Conservation (phyloP, 2,113 vertebrate species). For the Antechinus flavipes region DNA sequence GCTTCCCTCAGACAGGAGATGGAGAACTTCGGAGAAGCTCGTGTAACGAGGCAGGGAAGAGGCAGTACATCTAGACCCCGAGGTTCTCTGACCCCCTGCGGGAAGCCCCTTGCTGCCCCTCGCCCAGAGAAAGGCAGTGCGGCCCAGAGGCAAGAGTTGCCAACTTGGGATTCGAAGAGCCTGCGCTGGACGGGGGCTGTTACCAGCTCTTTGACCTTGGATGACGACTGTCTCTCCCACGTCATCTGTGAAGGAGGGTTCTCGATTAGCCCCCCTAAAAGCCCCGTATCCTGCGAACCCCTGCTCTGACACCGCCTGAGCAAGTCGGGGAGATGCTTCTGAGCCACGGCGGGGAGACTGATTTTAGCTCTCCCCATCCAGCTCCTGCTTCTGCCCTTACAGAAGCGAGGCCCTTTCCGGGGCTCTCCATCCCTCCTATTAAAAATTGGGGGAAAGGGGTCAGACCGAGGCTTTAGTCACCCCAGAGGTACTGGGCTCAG, state of each 20-base stretch:
- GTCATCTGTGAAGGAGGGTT: slow-evolving; percentile 10
- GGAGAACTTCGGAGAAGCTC: not conserved
- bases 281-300: not conserved
- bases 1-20: not conserved
- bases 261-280: not conserved
- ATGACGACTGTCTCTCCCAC: not conserved
- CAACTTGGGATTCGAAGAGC: not conserved
- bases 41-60: not conserved
- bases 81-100: not conserved
- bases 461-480: not conserved
- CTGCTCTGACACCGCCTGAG: not conserved
- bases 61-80: not conserved
- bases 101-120: not conserved
- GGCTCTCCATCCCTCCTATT: not conserved
- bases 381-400: not conserved
- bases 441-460: not conserved
- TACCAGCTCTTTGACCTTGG: not conserved
- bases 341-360: not conserved
- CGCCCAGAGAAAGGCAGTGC: not conserved
- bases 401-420: not conserved
- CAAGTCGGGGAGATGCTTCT: not conserved
- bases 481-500: not conserved
- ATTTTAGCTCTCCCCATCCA: not conserved
- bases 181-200: not conserved
- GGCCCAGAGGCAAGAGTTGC: not conserved